phyloP scores from a whole-genome alignment of 2,797 vertebrate genomes.

The Muraenolepis orangiensis region DNA sequence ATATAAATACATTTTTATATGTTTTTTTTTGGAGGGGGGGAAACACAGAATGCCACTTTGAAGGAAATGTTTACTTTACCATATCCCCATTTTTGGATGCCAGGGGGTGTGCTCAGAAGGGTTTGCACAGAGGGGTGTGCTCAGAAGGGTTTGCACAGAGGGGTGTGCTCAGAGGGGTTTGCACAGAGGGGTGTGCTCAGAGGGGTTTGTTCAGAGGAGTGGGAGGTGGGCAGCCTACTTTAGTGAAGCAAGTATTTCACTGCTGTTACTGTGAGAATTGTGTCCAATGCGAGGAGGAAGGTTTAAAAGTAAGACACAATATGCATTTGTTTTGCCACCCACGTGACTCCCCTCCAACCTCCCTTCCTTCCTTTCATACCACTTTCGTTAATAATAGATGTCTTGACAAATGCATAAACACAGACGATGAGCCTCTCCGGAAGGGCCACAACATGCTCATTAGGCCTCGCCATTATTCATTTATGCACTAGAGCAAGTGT shows the following conservation, averaged over 20 bases:
- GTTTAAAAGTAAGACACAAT: background rate
- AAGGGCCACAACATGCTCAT: background rate
- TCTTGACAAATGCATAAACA: slow-evolving; percentile 18
- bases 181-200: no score
- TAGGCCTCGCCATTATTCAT: slow-evolving; percentile 57
- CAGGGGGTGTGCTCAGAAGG: no score
- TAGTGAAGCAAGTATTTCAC: background rate
- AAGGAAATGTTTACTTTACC: no score
- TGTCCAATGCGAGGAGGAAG: background rate
- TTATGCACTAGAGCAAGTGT: slow-evolving; percentile 43
- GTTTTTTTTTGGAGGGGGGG: no score
- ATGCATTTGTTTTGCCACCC: background rate
- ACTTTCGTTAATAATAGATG: slow-evolving; percentile 43
- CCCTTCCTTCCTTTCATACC: background rate
- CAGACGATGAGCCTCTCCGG: slow-evolving; percentile 22
- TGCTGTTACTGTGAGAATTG: background rate
- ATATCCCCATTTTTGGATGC: no score
- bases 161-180: no score
- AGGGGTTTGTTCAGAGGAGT: no score
- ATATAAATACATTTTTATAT: no score
- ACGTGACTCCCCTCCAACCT: no score
- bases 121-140: no score
- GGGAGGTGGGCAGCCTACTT: slow-evolving; percentile 12
- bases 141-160: no score
- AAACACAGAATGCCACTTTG: no score